Evolutionary conservation across 2,113 vertebrate genomes (phyloP), one percentile per base, ranked within the genome.

Genomic region (Variabilichromis moorii): DNA sequence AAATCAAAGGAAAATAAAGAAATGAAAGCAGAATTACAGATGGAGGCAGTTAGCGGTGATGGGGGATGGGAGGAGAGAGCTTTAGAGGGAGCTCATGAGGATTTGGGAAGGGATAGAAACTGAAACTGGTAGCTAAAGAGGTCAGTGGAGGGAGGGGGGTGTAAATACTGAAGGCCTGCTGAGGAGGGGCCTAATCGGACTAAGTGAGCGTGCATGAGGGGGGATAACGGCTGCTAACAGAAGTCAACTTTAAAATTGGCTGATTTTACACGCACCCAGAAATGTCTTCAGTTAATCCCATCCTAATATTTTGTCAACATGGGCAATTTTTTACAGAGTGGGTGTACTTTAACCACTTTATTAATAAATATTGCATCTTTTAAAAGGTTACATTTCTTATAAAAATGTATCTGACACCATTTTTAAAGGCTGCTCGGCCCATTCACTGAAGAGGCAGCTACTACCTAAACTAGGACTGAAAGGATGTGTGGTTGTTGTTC

Each of bases 41-140:
- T 28, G 17, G 91, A 17, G 9, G 68, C 63, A 14, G 78, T 19
- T 11, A 50, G 81, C 2, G 7, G n/a, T 1, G 50, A 12, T 47
- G 84, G 61, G 83, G 83, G 84, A 59, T 7, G 85, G 88, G 83
- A 7, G 85, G 31, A 50, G 17, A 47, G 73, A 26, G 91, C 73
- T 87, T 90, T 88, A 91, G 24, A 85, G 61, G 85, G 84, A 82
- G 89, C 86, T 45, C 86, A 89, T 85, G 85, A 88, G 90, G 93
- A 90, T 91, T 90, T 92, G 82, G 50, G 55, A 59, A 76, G 57
- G 68, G 86, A 86, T 90, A 84, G 90, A 94, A 93, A 94, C 92
- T 93, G 93, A 94, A 91, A 94, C 92, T 86, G 84, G 84, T 21
- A 57, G 88, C 80, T 92, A 92, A 94, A 88, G 89, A 92, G 92